Evolutionary conservation across 2,888 invertebrate species (phyloP), one percentile per base, ranked within the genome.

Genomic region (Diploptera punctata): DNA sequence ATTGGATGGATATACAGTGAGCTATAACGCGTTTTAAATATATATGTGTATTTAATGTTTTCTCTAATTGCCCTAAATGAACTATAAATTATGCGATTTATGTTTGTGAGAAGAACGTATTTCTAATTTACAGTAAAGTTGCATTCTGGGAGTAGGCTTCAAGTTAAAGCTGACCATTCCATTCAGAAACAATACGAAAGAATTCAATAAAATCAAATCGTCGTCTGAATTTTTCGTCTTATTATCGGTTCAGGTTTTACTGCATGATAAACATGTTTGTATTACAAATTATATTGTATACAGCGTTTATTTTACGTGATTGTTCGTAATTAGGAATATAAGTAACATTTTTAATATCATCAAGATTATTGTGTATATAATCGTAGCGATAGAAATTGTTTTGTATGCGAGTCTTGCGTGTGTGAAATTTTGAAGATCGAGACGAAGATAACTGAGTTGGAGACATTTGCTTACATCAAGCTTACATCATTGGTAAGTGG

Each of bases 111-210:
- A 57, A 16, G 9, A 54, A 21, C 26, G 13, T n/a, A n/a, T 31
- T 57, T 29, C 26, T 29, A 1, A 24, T 4, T 16, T 52, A n/a
- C n/a, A n/a, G n/a, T n/a, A n/a, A n/a, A n/a, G n/a, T n/a, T n/a
- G n/a, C n/a, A n/a, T n/a, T n/a, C n/a, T n/a, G 9, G 57, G 16
- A 57, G 26, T n/a, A 57, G 1, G 24, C 26, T 3, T 13, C 2
- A 57, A 24, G n/a, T 57, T 57, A 57, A 57, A 57, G 29, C n/a
- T 57, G 57, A 57, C 26, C 57, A n/a, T 2, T 29, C 57, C 29
- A 29, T 57, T 13, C 1, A 57, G 29, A n/a, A 57, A 57, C n/a
- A 57, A 31, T 57, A 24, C n/a, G 4, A 2, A 13, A 26, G 16
- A 24, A 29, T 52, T 13, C 9, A 21, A 9, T 5, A 52, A 19